Base-by-base conservation (phyloP, 2,113 vertebrate species). In the Tragelaphus buxtoni region DNA sequence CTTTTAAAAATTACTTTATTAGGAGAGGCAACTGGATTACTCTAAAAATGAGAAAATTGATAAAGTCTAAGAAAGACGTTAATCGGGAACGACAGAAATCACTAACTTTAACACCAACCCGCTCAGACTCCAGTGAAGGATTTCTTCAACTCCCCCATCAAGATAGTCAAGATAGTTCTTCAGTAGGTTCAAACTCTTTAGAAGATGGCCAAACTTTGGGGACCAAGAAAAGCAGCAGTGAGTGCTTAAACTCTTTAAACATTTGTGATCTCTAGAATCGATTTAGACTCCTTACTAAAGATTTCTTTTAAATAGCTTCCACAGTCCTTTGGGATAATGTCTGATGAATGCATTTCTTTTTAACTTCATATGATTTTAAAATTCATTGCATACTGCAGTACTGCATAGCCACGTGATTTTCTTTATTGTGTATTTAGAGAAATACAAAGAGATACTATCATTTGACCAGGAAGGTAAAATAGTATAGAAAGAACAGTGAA, bases 21-120 rank as follows among this genome's bases (percentile, higher is more conserved):
- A 99, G 99, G 97, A 99, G 99, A 91, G 99, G 99, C 85, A 99
- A 99, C 99, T 99, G 99, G 99, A 99, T 99, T 98, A 99, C 99
- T 28, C 98, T 99, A 98, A 99, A 99, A 99, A 99, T 99, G 99
- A 99, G 97, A 98, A 99, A 99, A 98, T 97, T 99, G 98, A 99
- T 99, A 97, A 99, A 99, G 96, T 99, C 99, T 1, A 99, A 99
- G 98, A 99, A 99, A 95, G 99, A 99, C 51, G 98, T 98, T 94
- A 99, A 99, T 97, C 99, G 99, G 0, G 99, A 99, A 95, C 99
- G 99, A 84, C 99, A 99, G 98, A 99, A 99, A 81, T 99, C 99
- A 0, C 98, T 99, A 95, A 99, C 99, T 2, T 98, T 99, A 93
- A 99, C 99, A 0, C 99, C 99, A 11, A 99, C 99, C 2, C 99